phyloP scores from a whole-genome alignment of 2,888 invertebrate genomes.

The Polymixis lichenea region DNA sequence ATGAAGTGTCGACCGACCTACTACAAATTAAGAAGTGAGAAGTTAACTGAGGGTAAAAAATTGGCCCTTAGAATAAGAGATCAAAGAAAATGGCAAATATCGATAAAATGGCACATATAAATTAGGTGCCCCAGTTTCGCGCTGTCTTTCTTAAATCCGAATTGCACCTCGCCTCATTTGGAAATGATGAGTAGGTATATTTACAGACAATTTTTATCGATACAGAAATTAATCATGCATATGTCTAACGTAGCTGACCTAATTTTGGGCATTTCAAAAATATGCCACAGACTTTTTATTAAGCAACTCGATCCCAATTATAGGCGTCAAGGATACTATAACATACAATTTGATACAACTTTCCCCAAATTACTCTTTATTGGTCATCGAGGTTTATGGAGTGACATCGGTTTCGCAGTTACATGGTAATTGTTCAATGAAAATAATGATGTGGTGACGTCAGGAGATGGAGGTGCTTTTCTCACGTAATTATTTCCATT shows the following conservation, averaged over 20 bases:
- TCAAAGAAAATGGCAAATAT: neutral
- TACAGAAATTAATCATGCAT: neutral
- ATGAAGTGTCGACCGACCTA: too few species aligned
- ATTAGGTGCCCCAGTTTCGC: too few species aligned
- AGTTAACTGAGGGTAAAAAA: neutral
- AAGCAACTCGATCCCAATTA: slow-evolving; percentile 66
- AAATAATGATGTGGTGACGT: slow-evolving; percentile 49
- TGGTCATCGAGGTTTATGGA: slow-evolving; percentile 63
- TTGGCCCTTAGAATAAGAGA: neutral
- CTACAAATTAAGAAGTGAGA: neutral
- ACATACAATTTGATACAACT: slow-evolving; percentile 58
- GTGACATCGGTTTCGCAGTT: slow-evolving; percentile 58
- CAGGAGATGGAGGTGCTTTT: slow-evolving; percentile 12
- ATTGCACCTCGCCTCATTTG: neutral
- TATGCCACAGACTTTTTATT: slow-evolving; percentile 31
- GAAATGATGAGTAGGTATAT: neutral
- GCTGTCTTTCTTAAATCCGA: neutral
- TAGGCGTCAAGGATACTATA: slow-evolving; percentile 53
- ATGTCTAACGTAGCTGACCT: neutral
- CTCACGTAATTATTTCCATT: neutral
- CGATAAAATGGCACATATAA: too few species aligned
- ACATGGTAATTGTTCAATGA: slow-evolving; percentile 63
- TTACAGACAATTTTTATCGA: neutral
- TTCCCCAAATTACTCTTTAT: slow-evolving; percentile 68
- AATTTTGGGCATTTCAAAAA: slow-evolving; percentile 24